A percentile compares a stretch with the other conserved stretches of the same genome.
These are phyloP conservation scores for Pachypanchax playfairii DNA, from an alignment of 2,113 vertebrate genomes.

Conservation along the genomic window DNA sequence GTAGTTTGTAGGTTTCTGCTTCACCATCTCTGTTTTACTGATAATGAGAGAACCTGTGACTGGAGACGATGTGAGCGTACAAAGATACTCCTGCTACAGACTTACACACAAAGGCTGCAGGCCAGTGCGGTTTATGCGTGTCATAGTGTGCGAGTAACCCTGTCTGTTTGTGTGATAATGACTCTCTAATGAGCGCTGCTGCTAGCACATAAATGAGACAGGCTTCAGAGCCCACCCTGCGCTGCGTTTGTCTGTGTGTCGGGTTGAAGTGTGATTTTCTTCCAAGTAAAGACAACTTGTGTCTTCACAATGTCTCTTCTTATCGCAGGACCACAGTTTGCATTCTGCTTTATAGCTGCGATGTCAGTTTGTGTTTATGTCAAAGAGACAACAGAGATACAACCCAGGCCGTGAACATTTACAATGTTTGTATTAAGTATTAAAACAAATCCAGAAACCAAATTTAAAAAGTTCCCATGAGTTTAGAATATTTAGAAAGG, in stretches of 20 bases:
- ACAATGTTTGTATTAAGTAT: not conserved
- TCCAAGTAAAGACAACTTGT: conserved; percentile 21
- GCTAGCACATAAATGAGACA: conserved; percentile 74
- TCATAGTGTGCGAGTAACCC: conserved; percentile 46
- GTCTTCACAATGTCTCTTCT: conserved; percentile 31
- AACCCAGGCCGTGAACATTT: not conserved
- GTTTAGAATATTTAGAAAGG: no score
- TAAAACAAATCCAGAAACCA: no score
- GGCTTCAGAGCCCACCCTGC: conserved; percentile 63
- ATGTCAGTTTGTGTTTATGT: conserved; percentile 4
- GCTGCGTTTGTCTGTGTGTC: conserved; percentile 32
- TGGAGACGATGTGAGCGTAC: conserved; percentile 27
- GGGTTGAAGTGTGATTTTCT: conserved; percentile 34
- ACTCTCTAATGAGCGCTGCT: conserved; percentile 74
- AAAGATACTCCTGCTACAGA: conserved; percentile 8
- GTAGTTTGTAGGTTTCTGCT: conserved; percentile 27
- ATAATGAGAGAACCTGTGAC: conserved; percentile 61
- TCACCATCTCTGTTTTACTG: conserved; percentile 30
- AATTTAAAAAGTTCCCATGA: no score
- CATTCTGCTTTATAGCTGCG: not conserved
- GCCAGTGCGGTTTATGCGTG: conserved; percentile 24
- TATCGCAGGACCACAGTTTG: conserved; percentile 11
- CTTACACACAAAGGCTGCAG: conserved; percentile 29
- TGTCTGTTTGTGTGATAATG: conserved; percentile 65
- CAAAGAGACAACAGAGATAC: not conserved